Percentiles rank a stretch among this genome's conserved stretches.
phyloP scores from a whole-genome alignment of 2,113 vertebrate species.

The Ammodytes marinus region DNA sequence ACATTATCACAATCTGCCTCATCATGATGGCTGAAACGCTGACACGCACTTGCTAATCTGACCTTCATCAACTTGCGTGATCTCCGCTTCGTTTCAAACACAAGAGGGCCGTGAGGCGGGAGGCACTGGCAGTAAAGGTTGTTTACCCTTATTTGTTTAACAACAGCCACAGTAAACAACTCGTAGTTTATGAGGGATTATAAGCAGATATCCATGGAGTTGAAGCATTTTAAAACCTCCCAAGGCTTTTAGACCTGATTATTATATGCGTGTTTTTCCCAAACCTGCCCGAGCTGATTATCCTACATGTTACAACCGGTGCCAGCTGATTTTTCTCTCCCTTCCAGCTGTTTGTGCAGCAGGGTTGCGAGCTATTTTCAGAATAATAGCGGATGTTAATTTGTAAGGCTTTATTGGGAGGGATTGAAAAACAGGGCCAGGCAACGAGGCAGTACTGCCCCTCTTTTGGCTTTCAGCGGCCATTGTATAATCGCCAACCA shows the following conservation, averaged over 20 bases:
- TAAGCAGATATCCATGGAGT: conserved; percentile 60
- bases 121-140: conserved; percentile 32
- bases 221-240: conserved; percentile 64
- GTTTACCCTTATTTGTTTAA: conserved; percentile 68
- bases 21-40: conserved; percentile 37
- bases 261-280: conserved; percentile 67
- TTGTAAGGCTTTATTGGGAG: conserved; percentile 76
- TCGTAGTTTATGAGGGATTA: conserved; percentile 76
- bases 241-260: conserved; percentile 76
- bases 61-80: conserved; percentile 48
- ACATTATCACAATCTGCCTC: conserved; percentile 9
- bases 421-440: conserved; percentile 70
- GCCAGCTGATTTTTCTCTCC: conserved; percentile 74
- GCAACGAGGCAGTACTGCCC: conserved; percentile 48
- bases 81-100: conserved; percentile 42
- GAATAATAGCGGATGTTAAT: conserved; percentile 82
- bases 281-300: conserved; percentile 76
- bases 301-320: conserved; percentile 66
- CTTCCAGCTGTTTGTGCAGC: conserved; percentile 78
- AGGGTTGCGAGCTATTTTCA: conserved; percentile 78
- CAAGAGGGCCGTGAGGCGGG: neutral
- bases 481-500: conserved; percentile 71
- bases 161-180: conserved; percentile 62
- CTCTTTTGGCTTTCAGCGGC: conserved; percentile 67
- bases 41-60: conserved; percentile 49